These are phyloP conservation scores for Drosophila atroscutellata DNA, from an alignment of 2,888 invertebrate genomes.

Conservation along the genomic window DNA sequence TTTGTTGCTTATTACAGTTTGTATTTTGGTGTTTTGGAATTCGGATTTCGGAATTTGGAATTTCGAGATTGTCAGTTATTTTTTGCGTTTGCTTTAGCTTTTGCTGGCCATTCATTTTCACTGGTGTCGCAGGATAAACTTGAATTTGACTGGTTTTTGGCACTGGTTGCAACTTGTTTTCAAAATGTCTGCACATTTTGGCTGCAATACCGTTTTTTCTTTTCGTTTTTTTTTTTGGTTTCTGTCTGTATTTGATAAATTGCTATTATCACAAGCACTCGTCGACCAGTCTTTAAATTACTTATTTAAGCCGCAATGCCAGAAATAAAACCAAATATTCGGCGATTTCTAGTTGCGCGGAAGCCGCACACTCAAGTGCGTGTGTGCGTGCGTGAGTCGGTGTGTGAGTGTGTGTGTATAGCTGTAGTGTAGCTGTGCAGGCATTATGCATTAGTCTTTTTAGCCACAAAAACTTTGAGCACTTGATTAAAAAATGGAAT, in stretches of 20 bases:
- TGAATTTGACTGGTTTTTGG: constrained; percentile 65
- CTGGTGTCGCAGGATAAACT: constrained; percentile 61
- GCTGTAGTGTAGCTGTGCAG: neutral
- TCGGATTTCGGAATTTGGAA: constrained; percentile 11
- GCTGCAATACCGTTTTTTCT: constrained; percentile 8
- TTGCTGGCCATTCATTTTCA: constrained; percentile 27
- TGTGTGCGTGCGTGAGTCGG: neutral
- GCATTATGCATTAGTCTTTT: neutral
- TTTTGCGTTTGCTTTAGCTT: constrained; percentile 1
- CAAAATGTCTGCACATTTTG: constrained; percentile 31
- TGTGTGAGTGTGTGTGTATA: neutral
- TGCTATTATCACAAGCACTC: constrained; percentile 29
- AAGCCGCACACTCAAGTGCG: neutral
- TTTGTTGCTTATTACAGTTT: constrained; percentile 39
- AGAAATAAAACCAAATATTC: constrained; percentile 18
- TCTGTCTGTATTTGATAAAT: constrained; percentile 29
- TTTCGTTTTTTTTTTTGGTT: constrained; percentile 9
- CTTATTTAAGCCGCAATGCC: constrained; percentile 16
- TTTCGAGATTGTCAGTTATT: constrained; percentile 25
- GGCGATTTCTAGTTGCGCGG: too few species aligned
- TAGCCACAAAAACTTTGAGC: neutral
- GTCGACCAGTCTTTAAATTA: constrained; percentile 31
- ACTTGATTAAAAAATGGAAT: neutral
- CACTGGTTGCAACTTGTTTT: constrained; percentile 48
- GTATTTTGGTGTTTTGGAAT: constrained; percentile 22